phyloP scores from a whole-genome alignment of 2,113 vertebrate genomes.

The Nyctibius bracteatus region DNA sequence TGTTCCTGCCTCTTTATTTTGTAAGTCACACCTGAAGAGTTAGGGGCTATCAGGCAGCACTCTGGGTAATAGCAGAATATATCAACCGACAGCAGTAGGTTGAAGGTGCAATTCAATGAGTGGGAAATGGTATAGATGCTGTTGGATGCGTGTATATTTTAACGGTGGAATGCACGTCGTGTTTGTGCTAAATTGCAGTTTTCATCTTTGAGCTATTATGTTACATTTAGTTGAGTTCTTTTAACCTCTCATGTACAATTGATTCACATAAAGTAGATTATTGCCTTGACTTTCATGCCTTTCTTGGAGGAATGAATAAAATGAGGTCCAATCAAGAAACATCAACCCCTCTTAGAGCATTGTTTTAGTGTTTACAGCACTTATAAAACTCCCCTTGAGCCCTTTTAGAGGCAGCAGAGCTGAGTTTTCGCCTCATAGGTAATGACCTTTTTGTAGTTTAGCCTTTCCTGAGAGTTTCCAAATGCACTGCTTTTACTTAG shows the following conservation, averaged over 20 bases:
- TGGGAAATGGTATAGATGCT: background rate
- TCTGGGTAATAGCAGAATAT: background rate
- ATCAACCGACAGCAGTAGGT: background rate
- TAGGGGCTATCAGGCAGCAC: background rate
- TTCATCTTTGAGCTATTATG: background rate
- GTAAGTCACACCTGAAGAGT: background rate
- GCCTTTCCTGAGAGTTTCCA: slow-evolving; percentile 28
- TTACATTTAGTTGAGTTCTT: slow-evolving; percentile 26
- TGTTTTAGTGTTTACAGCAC: background rate
- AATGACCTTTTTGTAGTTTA: slow-evolving; percentile 23
- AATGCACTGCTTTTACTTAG: slow-evolving; percentile 20
- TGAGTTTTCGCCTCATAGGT: background rate
- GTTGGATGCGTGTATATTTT: background rate
- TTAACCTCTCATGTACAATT: background rate
- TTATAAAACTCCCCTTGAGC: slow-evolving; percentile 25
- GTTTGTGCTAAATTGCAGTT: background rate
- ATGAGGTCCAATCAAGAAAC: background rate
- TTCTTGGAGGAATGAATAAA: slow-evolving; percentile 8
- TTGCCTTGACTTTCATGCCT: background rate
- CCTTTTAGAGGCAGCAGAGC: background rate
- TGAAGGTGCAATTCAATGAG: background rate
- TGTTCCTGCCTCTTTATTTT: background rate
- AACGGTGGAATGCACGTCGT: background rate
- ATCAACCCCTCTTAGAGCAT: background rate
- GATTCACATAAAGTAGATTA: background rate